Evolutionary conservation across 2,113 vertebrate genomes (phyloP).

Genomic region (Austrofundulus limnaeus): DNA sequence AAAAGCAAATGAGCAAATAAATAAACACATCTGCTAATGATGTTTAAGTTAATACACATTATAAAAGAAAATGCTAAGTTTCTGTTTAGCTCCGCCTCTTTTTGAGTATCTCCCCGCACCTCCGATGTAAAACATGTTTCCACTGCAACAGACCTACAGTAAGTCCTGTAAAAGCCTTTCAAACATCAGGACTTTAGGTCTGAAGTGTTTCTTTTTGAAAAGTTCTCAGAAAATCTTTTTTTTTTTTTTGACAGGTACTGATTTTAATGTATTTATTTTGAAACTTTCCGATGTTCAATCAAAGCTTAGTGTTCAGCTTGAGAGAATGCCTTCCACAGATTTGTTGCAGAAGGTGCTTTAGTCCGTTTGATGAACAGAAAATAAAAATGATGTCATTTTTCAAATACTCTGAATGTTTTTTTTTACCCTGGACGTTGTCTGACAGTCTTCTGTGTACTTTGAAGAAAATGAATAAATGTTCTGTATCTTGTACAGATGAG

Average conservation of each 20-base stretch:
- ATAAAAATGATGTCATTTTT: conserved; percentile 21
- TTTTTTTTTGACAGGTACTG: conserved; percentile 12
- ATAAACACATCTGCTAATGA: no score
- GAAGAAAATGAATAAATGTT: conserved; percentile 62
- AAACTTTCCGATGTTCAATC: conserved; percentile 46
- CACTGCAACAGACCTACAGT: no score
- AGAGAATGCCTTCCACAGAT: conserved; percentile 18
- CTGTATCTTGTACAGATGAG: conserved; percentile 65
- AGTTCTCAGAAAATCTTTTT: no score
- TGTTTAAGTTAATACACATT: no score
- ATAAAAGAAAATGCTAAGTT: no score
- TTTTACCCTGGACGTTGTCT: conserved; percentile 47
- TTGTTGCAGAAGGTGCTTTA: conserved; percentile 8
- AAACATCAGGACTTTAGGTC: not conserved
- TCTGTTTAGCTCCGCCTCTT: no score
- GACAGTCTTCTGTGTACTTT: conserved; percentile 63
- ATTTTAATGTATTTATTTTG: conserved; percentile 66
- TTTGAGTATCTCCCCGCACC: no score
- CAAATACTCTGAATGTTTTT: conserved; percentile 39
- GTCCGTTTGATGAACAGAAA: conserved; percentile 15
- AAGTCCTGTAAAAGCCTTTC: not conserved
- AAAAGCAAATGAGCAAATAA: no score
- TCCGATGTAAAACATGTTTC: no score
- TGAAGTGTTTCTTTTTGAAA: not conserved
- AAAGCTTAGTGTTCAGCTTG: conserved; percentile 29